These are phyloP conservation scores for Monopis laevigella DNA, from an alignment of 2,888 invertebrate species.

Conservation along the genomic window DNA sequence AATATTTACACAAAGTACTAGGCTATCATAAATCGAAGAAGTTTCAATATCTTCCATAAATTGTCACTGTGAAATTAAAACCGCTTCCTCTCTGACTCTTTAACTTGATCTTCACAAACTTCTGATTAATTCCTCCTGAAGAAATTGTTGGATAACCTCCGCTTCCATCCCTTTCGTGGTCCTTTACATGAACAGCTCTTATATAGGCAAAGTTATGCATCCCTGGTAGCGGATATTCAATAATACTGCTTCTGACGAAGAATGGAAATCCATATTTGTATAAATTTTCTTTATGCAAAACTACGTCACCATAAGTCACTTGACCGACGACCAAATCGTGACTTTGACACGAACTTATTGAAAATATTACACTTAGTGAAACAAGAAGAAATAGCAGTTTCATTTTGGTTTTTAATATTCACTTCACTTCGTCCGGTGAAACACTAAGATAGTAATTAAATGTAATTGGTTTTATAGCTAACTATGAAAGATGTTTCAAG, in stretches of 20 bases:
- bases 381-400: conserved; percentile 28
- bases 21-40: conserved; percentile 19
- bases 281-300: conserved; percentile 39
- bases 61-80: conserved; percentile 49
- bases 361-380: conserved; percentile 33
- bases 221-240: conserved; percentile 47
- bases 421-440: conserved; percentile 51
- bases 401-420: conserved; percentile 42
- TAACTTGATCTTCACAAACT: conserved; percentile 48
- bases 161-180: conserved; percentile 37
- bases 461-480: too few species aligned
- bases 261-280: conserved; percentile 50
- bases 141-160: conserved; percentile 47
- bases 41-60: conserved; percentile 47
- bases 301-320: conserved; percentile 42
- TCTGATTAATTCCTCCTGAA: conserved; percentile 49
- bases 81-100: conserved; percentile 47
- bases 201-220: conserved; percentile 42
- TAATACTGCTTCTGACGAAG: conserved; percentile 33
- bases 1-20: conserved; percentile 19
- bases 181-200: conserved; percentile 42
- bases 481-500: too few species aligned
- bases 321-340: conserved; percentile 44
- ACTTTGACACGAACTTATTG: conserved; percentile 34
- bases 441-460: too few species aligned